Base-by-base conservation (phyloP, 1,140 invertebrate species). In the Gerris buenoi region DNA sequence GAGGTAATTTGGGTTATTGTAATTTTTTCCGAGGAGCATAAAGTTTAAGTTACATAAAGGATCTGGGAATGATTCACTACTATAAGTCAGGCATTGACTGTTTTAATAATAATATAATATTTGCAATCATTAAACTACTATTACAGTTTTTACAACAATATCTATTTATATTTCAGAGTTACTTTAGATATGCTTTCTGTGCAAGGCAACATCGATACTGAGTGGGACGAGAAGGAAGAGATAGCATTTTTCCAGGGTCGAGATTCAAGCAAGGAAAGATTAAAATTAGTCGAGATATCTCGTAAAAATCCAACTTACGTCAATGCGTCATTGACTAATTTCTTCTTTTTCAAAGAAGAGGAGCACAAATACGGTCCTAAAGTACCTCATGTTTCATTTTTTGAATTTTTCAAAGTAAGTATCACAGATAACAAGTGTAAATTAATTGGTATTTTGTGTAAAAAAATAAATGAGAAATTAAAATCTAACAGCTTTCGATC, bases 261-360 rank as follows among this genome's bases (percentile, higher is more conserved):
- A 65, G 95, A 98, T 78, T 92, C 93, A 15, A 81, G 91, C 2
- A 79, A 83, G 71, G 88, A 92, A 76, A 79, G 95, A 64, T 80
- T 98, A 0, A 80, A 92, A 69, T 80, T 98, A 10, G 86, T 97
- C 18, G 85, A 89, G 66, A 83, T 97, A 69, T 83, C 88, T 0
- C 80, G 85, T 71, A 79, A 85, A 68, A 71, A 94, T 80, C 87
- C 91, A 2, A 83, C 93, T 66, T 75, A 95, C 0, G 86, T 96
- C 67, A 94, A 97, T 81, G 94, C 86, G 14, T 92, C 91, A 0
- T 82, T 98, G 2, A 98, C 95, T 2, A 95, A 96, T 76, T 97
- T 97, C 77, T 98, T 98, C 75, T 98, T 98, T 79, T 98, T 93
- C 75, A 84, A 85, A 67, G 85, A 96, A 74, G 82, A 93, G 77